Percentiles rank a stretch among this genome's conserved stretches.
These are phyloP conservation scores for Cheirogaleus medius DNA, from an alignment of 2,113 vertebrate species.

Conservation along the genomic window DNA sequence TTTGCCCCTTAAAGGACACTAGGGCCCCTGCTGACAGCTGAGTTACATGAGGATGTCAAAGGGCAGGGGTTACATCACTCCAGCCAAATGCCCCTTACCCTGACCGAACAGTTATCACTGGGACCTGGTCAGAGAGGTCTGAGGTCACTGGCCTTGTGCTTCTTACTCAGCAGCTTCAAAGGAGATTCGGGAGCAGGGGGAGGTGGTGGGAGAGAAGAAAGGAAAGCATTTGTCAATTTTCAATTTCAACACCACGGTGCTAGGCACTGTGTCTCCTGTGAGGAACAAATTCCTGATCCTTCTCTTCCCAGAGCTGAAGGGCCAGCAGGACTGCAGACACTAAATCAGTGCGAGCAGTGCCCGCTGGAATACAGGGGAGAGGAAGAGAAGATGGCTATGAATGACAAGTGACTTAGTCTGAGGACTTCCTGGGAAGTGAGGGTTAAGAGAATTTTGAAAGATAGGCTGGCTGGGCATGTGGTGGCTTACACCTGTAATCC, in stretches of 20 bases:
- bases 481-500: no score
- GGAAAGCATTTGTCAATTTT: not conserved
- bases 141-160: not conserved
- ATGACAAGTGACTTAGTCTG: not conserved
- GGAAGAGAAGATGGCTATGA: not conserved
- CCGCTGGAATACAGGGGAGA: not conserved
- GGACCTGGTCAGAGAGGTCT: not conserved
- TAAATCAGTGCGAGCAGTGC: not conserved
- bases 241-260: not conserved
- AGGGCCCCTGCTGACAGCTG: not conserved
- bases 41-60: not conserved
- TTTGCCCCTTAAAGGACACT: not conserved
- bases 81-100: not conserved
- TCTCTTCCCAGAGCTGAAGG: not conserved
- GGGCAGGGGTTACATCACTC: not conserved
- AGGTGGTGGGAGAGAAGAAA: not conserved
- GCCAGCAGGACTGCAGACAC: not conserved
- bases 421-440: not conserved
- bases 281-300: not conserved
- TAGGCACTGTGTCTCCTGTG: not conserved
- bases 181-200: not conserved
- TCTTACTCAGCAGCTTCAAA: constrained; percentile 2
- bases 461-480: no score
- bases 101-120: not conserved
- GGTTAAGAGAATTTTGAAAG: not conserved